phyloP scores from a whole-genome alignment of 2,797 vertebrate species.

The Amazona finschi region DNA sequence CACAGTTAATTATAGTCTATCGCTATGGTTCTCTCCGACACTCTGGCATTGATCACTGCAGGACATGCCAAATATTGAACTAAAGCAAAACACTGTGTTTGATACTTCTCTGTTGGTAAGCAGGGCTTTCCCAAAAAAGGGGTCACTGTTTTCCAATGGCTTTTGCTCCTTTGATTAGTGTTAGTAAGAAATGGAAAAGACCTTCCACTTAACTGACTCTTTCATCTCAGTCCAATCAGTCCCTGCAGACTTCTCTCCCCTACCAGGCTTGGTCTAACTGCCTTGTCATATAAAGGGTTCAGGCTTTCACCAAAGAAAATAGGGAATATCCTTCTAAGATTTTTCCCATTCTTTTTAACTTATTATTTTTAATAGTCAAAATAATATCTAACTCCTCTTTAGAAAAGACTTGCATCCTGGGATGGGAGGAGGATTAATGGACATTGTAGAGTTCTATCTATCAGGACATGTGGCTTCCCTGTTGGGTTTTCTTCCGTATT shows the following conservation, averaged over 20 bases:
- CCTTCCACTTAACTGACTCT: not conserved
- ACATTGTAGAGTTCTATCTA: not conserved
- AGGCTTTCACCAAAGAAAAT: not conserved
- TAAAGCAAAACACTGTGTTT: constrained; percentile 28
- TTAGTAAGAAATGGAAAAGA: not conserved
- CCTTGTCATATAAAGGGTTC: not conserved
- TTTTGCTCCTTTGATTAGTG: not conserved
- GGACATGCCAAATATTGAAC: constrained; percentile 49
- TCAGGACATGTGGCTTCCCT: not conserved
- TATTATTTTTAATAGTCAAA: not conserved
- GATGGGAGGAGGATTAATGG: not conserved
- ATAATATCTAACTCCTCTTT: not conserved
- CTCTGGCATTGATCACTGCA: constrained; percentile 39
- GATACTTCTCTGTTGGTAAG: not conserved
- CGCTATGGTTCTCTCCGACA: not conserved
- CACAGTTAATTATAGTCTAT: constrained; percentile 44
- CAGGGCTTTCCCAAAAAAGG: not conserved
- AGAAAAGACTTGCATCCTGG: not conserved
- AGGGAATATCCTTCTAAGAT: not conserved
- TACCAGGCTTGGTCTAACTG: not conserved
- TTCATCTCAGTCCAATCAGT: not conserved
- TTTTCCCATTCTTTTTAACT: not conserved
- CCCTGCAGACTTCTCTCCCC: not conserved
- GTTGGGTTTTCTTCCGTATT: not conserved
- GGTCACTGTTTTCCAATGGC: not conserved